phyloP scores from a whole-genome alignment of 2,888 invertebrate genomes.

The Dioctria rufipes region DNA sequence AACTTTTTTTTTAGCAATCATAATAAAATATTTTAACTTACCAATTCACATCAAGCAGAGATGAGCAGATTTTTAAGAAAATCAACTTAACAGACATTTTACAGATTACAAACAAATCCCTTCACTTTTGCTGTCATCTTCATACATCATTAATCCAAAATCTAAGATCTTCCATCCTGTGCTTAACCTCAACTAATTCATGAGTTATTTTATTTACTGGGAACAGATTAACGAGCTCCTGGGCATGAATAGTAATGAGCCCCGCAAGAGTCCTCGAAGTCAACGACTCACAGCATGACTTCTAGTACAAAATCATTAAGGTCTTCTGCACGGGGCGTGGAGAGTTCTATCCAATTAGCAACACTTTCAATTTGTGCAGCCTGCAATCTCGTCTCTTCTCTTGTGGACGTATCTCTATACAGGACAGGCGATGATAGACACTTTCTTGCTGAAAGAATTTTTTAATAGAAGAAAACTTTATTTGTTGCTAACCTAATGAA shows the following conservation, averaged over 20 bases:
- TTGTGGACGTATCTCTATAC: not conserved
- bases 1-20: too few relatives aligned
- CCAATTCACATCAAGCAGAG: too few relatives aligned
- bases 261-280: not conserved
- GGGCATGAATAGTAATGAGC: slow-evolving; percentile 45
- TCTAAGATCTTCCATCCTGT: slow-evolving; percentile 4
- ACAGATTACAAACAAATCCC: too few relatives aligned
- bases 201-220: slow-evolving; percentile 33
- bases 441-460: slow-evolving; percentile 52
- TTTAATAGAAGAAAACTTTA: slow-evolving; percentile 54
- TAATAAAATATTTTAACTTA: too few relatives aligned
- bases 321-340: not conserved
- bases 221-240: slow-evolving; percentile 19
- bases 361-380: slow-evolving; percentile 33
- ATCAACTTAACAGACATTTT: too few relatives aligned
- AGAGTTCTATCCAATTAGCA: slow-evolving; percentile 49
- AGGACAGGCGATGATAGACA: slow-evolving; percentile 1
- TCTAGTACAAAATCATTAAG: not conserved
- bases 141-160: slow-evolving; percentile 52
- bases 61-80: too few relatives aligned
- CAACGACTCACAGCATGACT: slow-evolving; percentile 28
- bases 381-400: slow-evolving; percentile 9
- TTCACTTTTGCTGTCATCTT: slow-evolving; percentile 38
- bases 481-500: slow-evolving; percentile 57
- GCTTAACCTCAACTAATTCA: slow-evolving; percentile 37